phyloP scores from a whole-genome alignment of 2,797 vertebrate genomes.

The Oryzias dopingdopingensis region DNA sequence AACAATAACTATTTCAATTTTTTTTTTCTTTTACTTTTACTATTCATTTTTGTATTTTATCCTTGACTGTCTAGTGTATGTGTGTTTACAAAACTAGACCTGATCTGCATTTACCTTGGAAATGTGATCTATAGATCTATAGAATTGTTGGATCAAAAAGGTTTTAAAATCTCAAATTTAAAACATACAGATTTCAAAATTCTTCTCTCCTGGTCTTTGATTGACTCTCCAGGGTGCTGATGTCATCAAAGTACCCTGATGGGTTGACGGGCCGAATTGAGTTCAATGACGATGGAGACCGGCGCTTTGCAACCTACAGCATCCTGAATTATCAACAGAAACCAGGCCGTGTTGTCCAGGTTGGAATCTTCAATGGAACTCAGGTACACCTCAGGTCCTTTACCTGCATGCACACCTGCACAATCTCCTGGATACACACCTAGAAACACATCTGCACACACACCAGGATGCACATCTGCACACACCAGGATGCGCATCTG shows the following conservation, averaged over 20 bases:
- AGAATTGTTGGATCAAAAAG: too few relatives aligned
- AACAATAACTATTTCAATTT: too few relatives aligned
- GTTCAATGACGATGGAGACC: constrained; percentile 96
- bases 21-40: too few relatives aligned
- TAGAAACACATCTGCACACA: not conserved
- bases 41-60: too few relatives aligned
- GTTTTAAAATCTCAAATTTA: too few relatives aligned
- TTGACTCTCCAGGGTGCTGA: constrained; percentile 83
- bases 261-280: constrained; percentile 94
- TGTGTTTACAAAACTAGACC: too few relatives aligned
- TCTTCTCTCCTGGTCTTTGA: constrained; percentile 25
- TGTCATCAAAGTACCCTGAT: constrained; percentile 94
- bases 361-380: constrained; percentile 94
- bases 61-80: too few relatives aligned
- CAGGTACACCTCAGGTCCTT: constrained; percentile 74
- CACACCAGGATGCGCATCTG: too few relatives aligned
- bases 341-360: constrained; percentile 85
- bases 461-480: not conserved
- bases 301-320: constrained; percentile 95
- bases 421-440: not conserved
- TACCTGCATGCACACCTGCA: not conserved
- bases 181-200: too few relatives aligned
- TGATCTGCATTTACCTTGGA: too few relatives aligned
- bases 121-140: too few relatives aligned
- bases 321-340: constrained; percentile 96